A percentile compares a stretch with the other conserved stretches of the same genome.
Evolutionary conservation across 2,113 vertebrate genomes (phyloP).

Genomic region (Zosterops hypoxanthus): DNA sequence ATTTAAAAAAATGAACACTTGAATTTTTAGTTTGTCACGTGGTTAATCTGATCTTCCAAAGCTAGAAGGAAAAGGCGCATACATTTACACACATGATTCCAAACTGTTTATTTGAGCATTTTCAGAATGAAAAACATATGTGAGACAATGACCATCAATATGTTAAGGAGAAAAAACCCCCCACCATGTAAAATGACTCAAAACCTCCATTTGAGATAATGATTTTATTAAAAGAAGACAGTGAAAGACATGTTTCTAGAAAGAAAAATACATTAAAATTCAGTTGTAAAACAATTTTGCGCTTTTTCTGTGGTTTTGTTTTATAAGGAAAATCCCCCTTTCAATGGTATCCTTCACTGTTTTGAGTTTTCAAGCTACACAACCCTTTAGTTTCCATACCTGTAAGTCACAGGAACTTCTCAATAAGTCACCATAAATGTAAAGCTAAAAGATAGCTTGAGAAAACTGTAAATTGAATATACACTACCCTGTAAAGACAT

Average conservation of each 20-base stretch:
- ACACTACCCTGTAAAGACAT: background rate
- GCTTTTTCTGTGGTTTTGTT: background rate
- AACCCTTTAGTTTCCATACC: background rate
- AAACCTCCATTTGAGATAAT: background rate
- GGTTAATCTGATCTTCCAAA: background rate
- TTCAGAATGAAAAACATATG: background rate
- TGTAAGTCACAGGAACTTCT: background rate
- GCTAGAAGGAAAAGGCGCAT: background rate
- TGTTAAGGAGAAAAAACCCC: rapidly evolving
- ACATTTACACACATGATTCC: background rate
- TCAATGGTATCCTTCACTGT: background rate
- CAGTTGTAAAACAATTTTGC: background rate
- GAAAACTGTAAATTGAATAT: background rate
- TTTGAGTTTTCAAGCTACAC: background rate
- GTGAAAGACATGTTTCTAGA: background rate
- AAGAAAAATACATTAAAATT: background rate
- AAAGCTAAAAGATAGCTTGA: background rate
- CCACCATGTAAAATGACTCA: background rate
- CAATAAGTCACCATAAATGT: background rate
- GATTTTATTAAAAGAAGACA: background rate
- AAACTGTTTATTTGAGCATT: background rate
- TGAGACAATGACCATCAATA: background rate
- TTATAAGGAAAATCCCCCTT: background rate
- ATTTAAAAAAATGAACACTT: background rate
- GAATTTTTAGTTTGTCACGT: background rate